Percentiles rank a stretch among this genome's conserved stretches.
Conservation (phyloP, 2,797 vertebrate genomes). For the Fratercula arctica region DNA sequence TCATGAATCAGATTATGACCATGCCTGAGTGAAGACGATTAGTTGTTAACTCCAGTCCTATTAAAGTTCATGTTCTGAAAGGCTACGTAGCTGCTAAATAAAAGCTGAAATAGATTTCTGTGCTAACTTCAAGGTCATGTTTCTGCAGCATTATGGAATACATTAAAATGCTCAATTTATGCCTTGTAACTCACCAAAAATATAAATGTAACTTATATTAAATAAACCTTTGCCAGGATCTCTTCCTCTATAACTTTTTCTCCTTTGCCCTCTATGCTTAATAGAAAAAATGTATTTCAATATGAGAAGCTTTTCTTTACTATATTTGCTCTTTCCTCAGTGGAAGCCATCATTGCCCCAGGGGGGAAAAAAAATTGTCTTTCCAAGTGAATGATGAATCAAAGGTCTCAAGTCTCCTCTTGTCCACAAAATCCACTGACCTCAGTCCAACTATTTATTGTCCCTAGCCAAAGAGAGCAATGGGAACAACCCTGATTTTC, state of each 20-base stretch:
- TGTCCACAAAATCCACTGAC: background rate
- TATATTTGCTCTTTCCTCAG: slow-evolving; percentile 31
- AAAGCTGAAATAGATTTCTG: slow-evolving; percentile 70
- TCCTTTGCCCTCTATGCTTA: slow-evolving; percentile 44
- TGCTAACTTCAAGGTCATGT: slow-evolving; percentile 71
- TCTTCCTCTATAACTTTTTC: slow-evolving; percentile 26
- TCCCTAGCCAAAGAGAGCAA: background rate
- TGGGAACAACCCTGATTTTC: background rate
- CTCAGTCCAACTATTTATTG: background rate
- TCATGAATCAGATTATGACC: slow-evolving; percentile 52
- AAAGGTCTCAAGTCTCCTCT: background rate
- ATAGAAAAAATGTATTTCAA: slow-evolving; percentile 62
- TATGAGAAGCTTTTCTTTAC: slow-evolving; percentile 33
- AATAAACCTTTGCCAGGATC: slow-evolving; percentile 53
- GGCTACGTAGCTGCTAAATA: slow-evolving; percentile 57
- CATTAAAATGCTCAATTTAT: slow-evolving; percentile 72
- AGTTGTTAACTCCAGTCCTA: slow-evolving; percentile 63
- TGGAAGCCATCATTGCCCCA: background rate
- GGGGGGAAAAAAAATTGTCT: background rate
- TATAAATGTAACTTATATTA: slow-evolving; percentile 55
- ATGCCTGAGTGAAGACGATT: slow-evolving; percentile 53
- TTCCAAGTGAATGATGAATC: slow-evolving; percentile 1
- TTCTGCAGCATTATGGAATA: slow-evolving; percentile 59
- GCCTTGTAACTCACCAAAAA: slow-evolving; percentile 53
- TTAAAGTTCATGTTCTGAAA: slow-evolving; percentile 65